phyloP scores from a whole-genome alignment of 2,113 vertebrate genomes.

The Aptenodytes patagonicus region DNA sequence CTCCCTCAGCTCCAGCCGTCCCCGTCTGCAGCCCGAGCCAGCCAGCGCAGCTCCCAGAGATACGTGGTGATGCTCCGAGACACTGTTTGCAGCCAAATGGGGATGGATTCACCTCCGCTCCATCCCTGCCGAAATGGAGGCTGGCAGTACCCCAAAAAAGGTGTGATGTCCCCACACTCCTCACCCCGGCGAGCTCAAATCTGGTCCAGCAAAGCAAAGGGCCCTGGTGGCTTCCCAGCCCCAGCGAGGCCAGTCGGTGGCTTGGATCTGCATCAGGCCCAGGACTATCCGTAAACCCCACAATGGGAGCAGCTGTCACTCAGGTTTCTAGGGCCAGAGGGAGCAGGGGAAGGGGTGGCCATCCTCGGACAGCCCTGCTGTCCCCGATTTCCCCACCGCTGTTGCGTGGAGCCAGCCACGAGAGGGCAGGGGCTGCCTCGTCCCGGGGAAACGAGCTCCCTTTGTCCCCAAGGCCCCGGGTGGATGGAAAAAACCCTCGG shows the following conservation, averaged over 20 bases:
- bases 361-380: rapidly evolving
- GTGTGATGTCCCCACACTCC: rapidly evolving
- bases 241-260: not conserved
- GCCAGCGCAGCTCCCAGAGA: not conserved
- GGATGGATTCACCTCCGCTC: not conserved
- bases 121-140: not conserved
- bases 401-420: not conserved
- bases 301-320: rapidly evolving
- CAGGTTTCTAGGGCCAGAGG: not conserved
- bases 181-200: not conserved
- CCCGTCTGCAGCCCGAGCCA: not conserved
- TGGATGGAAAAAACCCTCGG: no score
- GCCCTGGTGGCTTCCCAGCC: not conserved
- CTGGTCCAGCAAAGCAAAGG: not conserved
- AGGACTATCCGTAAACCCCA: not conserved
- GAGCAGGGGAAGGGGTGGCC: not conserved
- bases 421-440: not conserved
- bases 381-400: not conserved
- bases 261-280: not conserved
- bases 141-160: not conserved
- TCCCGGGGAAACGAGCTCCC: not conserved
- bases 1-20: not conserved
- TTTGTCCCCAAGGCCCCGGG: not conserved
- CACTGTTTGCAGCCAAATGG: not conserved
- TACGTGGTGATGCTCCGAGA: not conserved